Conservation (phyloP, 2,888 invertebrate species). For the Octodonta nipae region DNA sequence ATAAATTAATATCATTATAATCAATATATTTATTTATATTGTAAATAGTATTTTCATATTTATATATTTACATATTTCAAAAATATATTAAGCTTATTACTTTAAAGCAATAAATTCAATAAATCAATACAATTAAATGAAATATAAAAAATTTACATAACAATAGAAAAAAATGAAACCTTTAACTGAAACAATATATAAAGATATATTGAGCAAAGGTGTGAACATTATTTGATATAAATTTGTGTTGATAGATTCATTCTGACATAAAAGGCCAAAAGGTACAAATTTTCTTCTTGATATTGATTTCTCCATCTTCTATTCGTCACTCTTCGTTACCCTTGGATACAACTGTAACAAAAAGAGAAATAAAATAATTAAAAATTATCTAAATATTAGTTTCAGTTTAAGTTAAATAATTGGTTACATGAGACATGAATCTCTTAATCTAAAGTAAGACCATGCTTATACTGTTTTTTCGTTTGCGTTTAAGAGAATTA, state of each 20-base stretch:
- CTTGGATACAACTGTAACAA: conserved; percentile 34
- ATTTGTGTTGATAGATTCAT: conserved; percentile 9
- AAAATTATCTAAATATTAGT: background rate
- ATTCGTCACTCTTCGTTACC: conserved; percentile 32
- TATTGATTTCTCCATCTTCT: conserved; percentile 8
- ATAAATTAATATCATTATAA: no score
- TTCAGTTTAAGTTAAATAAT: no score
- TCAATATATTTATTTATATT: conserved; percentile 21
- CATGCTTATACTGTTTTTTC: no score
- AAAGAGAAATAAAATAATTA: conserved; percentile 10
- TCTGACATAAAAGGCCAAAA: conserved; percentile 13
- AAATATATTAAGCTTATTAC: conserved; percentile 34
- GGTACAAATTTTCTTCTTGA: conserved; percentile 20
- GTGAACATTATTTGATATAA: conserved; percentile 12
- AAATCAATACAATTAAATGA: conserved; percentile 18
- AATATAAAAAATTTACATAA: conserved; percentile 12
- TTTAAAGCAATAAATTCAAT: conserved; percentile 28
- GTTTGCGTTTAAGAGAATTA: no score
- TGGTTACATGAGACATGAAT: no score
- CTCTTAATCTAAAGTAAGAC: no score
- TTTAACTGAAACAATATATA: conserved; percentile 33
- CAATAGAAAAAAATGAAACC: conserved; percentile 20
- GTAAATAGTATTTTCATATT: conserved; percentile 32
- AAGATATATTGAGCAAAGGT: conserved; percentile 36
- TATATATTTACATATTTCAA: conserved; percentile 35